Evolutionary conservation across 2,797 vertebrate genomes (phyloP), one percentile per base, ranked within the genome.

Genomic region (Epinephelus awoara): DNA sequence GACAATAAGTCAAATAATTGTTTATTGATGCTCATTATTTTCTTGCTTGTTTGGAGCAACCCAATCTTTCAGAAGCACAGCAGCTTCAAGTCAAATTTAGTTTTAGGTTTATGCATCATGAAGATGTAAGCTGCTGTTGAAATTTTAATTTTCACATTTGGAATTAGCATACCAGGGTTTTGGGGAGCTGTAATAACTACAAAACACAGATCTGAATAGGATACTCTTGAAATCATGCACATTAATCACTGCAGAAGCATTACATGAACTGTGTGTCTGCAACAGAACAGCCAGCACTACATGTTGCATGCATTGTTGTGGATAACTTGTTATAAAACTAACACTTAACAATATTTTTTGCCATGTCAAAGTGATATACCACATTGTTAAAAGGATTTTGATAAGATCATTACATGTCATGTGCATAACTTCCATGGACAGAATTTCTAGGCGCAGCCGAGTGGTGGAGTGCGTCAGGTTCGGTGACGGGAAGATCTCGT

Each of bases 21-120:
- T 38, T 52, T 46, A 64, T 27, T 29, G 46, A 44, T 44, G 19
- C 34, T 62, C 21, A 29, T 75, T 57, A 80, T 64, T 80, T 73
- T 5, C 8, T 51, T 21, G 42, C 44, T 51, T 72, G 55, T 59
- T 74, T 40, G 40, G 21, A 73, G 23, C 42, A 47, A 25, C 7
- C 29, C 1, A 3, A 10, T 15, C 6, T 67, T 54, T 71, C 6
- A 56, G 13, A 4, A 38, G 12, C 56, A 62, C 27, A 49, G n/a
- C 25, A 14, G n/a, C 25, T 49, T 56, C 13, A 13, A 64, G 40
- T 82, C 46, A 67, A 42, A 49, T 62, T 47, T 34, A 40, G 34
- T 72, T 59, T n/a, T 19, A 21, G 3, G 12, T 46, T 47, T 34
- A 52, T 70, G 46, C 19, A 55, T 69, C 46, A 68, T 46, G 3